Conservation (phyloP, 1,140 invertebrate species). For the Cylas formicarius region DNA sequence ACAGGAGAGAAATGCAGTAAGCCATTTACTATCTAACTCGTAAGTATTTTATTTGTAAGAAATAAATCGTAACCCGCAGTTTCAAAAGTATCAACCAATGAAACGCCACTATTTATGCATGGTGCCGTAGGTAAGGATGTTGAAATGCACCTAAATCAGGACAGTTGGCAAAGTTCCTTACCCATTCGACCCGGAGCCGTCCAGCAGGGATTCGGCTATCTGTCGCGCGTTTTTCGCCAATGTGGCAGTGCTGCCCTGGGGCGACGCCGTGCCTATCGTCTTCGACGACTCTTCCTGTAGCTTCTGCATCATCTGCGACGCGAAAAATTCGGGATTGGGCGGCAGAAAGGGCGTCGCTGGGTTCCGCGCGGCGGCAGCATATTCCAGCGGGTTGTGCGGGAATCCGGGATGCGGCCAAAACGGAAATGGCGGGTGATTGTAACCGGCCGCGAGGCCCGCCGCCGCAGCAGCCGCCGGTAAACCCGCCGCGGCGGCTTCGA, state of each 20-base stretch:
- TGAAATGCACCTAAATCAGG: not conserved
- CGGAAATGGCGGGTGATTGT: slow-evolving; percentile 48
- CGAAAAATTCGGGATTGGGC: slow-evolving; percentile 61
- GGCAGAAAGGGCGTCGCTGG: slow-evolving; percentile 44
- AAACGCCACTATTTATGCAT: too few species aligned
- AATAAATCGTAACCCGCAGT: too few species aligned
- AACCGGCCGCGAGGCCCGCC: slow-evolving; percentile 7
- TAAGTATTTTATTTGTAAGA: too few species aligned
- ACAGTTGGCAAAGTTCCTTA: slow-evolving; percentile 6
- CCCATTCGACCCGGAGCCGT: slow-evolving; percentile 58
- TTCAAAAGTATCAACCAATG: too few species aligned
- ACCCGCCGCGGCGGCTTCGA: slow-evolving; percentile 40
- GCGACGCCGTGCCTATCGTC: slow-evolving; percentile 30
- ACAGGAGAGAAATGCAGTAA: too few species aligned
- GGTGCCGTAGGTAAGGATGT: too few species aligned
- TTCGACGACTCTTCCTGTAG: slow-evolving; percentile 56
- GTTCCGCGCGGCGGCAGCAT: slow-evolving; percentile 34
- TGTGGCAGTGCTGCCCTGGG: slow-evolving; percentile 31
- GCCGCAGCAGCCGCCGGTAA: slow-evolving; percentile 37
- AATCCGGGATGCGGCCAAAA: slow-evolving; percentile 55
- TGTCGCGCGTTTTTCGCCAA: slow-evolving; percentile 51
- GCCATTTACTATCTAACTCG: too few species aligned
- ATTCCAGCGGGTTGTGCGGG: slow-evolving; percentile 47
- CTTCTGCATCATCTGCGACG: slow-evolving; percentile 72
- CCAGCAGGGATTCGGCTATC: slow-evolving; percentile 55